Base-by-base conservation (phyloP, 2,888 invertebrate species). In the Cordilura impudica region DNA sequence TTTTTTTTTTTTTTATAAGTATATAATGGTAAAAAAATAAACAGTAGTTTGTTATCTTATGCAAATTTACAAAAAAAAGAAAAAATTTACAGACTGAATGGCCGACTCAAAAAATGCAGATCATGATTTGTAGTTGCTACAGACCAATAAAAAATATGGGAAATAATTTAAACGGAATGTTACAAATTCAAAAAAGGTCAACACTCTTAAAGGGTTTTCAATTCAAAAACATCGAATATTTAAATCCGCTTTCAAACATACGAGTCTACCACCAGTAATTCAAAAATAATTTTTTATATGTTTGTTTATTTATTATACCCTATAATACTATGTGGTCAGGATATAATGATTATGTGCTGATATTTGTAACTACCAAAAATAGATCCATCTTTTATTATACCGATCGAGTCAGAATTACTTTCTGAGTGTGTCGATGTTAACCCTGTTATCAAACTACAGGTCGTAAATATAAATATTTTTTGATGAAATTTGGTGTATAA, bases 21-120 rank as follows among this genome's bases (percentile, higher is more conserved):
- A 21, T 49, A 51, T 26, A 60, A 45, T 60, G 53, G 12, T 29
- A 53, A 65, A 51, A 72, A 78, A 66, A 66, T 47, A 74, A 74
- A 71, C 78, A 71, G 78, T 71, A 74, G 74, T 78, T 66, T 78
- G 23, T 74, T 78, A 71, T 78, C 74, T 78, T 78, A 78, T 78
- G 78, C 78, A 74, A 78, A 78, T 78, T 66, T 54, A n/a, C 43
- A 14, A 31, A 16, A 54, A 56, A 43, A 47, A 19, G 8, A 21
- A 35, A 19, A 43, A 23, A 29, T 29, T 8, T 21, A 14, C 39
- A 23, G 60, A 26, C 60, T 16, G 60, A n/a, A 23, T 43, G 39
- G 26, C 43, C 14, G 43, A 21, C 21, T 35, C n/a, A 58, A 70
- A 70, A 67, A 29, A 18, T 73, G 74, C 67, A 35, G 18, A 53